phyloP scores from a whole-genome alignment of 2,888 invertebrate genomes.

The Cephalotes varians region DNA sequence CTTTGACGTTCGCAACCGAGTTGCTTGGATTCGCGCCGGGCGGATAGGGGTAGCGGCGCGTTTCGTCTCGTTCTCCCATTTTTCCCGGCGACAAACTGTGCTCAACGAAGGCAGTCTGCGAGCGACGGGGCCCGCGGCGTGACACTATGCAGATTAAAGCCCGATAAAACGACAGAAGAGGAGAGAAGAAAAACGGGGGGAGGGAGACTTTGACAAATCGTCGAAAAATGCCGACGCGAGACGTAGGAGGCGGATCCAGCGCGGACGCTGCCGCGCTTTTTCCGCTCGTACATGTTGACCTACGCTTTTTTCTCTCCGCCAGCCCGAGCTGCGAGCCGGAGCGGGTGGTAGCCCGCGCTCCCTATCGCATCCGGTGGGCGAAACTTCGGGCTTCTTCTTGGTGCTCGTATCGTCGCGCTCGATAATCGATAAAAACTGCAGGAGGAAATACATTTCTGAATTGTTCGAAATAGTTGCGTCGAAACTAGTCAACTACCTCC shows the following conservation, averaged over 20 bases:
- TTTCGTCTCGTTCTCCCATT: conserved; percentile 24
- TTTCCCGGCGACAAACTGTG: conserved; percentile 52
- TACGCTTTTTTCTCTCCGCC: conserved; percentile 38
- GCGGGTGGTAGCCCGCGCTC: conserved; percentile 35
- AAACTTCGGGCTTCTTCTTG: conserved; percentile 57
- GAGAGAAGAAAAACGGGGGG: conserved; percentile 63
- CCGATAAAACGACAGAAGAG: conserved; percentile 78
- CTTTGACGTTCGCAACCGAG: conserved; percentile 42
- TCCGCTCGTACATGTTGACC: conserved; percentile 54
- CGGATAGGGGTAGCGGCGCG: neutral
- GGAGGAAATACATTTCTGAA: conserved; percentile 4
- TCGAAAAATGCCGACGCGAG: conserved; percentile 79
- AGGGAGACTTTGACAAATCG: conserved; percentile 82
- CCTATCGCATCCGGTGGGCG: conserved; percentile 48
- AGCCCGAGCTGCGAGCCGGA: conserved; percentile 24
- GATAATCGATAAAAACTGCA: conserved; percentile 43
- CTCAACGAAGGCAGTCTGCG: conserved; percentile 66
- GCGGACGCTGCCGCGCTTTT: conserved; percentile 63
- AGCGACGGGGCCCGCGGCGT: conserved; percentile 69
- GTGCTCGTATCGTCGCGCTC: conserved; percentile 36
- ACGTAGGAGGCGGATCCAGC: conserved; percentile 61
- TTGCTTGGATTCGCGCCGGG: conserved; percentile 25
- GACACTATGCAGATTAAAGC: conserved; percentile 83
- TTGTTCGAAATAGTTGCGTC: neutral
- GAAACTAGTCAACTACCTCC: neutral